Conservation (phyloP, 2,888 invertebrate genomes). For the Erebia epiphron region DNA sequence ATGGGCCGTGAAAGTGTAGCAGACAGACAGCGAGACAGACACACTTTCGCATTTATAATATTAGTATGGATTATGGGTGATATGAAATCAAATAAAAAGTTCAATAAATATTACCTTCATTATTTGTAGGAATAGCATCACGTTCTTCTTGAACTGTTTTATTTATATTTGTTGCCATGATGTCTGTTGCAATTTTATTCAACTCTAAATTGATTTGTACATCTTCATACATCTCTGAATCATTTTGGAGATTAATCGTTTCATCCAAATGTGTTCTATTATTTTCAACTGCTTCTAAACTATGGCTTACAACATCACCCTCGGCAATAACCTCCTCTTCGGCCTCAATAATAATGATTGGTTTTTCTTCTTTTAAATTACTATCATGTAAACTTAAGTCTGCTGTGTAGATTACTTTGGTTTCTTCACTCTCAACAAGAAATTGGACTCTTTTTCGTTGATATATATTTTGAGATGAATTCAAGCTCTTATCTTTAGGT, state of each 20-base stretch:
- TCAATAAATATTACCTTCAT: conserved; percentile 26
- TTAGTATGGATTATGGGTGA: too few species aligned
- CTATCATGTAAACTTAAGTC: conserved; percentile 72
- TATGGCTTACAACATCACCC: conserved; percentile 72
- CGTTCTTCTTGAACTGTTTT: conserved; percentile 35
- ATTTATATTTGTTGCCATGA: background rate
- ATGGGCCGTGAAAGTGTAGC: too few species aligned
- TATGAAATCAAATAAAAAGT: background rate
- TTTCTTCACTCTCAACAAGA: conserved; percentile 85
- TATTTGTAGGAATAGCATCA: conserved; percentile 49
- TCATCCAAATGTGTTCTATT: conserved; percentile 8
- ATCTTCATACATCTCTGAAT: conserved; percentile 49
- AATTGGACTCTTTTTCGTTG: conserved; percentile 89
- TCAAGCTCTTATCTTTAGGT: conserved; percentile 66
- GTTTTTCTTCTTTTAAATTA: conserved; percentile 47
- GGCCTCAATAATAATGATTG: conserved; percentile 38
- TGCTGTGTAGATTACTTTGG: conserved; percentile 76
- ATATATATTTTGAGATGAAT: conserved; percentile 59
- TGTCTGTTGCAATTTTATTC: conserved; percentile 35
- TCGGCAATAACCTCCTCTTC: conserved; percentile 45
- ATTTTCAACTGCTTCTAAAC: conserved; percentile 46
- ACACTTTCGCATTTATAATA: too few species aligned
- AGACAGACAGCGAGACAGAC: too few species aligned
- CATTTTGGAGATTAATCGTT: conserved; percentile 53
- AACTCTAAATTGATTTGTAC: conserved; percentile 39